Conservation (phyloP, 2,888 invertebrate genomes). For the Furcula furcula region DNA sequence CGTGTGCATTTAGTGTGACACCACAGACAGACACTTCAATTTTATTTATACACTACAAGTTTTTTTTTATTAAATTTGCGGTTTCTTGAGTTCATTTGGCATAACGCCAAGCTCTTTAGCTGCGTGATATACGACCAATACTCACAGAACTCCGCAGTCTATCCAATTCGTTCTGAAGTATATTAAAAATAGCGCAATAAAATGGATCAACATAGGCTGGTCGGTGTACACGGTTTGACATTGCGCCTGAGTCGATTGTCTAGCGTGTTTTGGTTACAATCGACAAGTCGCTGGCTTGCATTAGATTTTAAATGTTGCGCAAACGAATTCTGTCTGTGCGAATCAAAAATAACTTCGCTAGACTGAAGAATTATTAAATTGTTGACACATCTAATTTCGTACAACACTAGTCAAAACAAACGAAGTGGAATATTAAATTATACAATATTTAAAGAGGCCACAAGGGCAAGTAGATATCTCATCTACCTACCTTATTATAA, state of each 20-base stretch:
- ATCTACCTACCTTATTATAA: too few relatives aligned
- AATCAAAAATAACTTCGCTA: conserved; percentile 5
- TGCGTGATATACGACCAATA: conserved; percentile 24
- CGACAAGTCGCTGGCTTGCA: conserved; percentile 13
- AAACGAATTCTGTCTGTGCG: conserved; percentile 19
- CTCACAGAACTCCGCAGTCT: conserved; percentile 19
- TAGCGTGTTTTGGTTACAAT: conserved; percentile 24
- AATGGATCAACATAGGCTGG: conserved; percentile 23
- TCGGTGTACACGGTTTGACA: conserved; percentile 22
- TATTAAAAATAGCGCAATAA: conserved; percentile 14
- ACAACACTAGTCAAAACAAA: too few relatives aligned
- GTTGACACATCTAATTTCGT: too few relatives aligned
- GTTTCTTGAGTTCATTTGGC: conserved; percentile 35
- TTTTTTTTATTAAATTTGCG: conserved; percentile 30
- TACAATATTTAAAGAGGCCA: too few relatives aligned
- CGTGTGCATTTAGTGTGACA: too few relatives aligned
- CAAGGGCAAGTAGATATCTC: too few relatives aligned
- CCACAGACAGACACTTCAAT: conserved; percentile 1
- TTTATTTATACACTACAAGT: conserved; percentile 11
- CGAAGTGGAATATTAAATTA: too few relatives aligned
- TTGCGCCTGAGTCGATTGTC: conserved; percentile 23
- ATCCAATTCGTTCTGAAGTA: conserved; percentile 19
- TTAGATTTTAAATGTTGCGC: conserved; percentile 20
- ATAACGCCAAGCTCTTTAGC: conserved; percentile 30
- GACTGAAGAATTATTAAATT: too few relatives aligned